Percentiles rank a stretch among this genome's conserved stretches.
Conservation (phyloP, 2,113 vertebrate species). For the Syrmaticus mikado region DNA sequence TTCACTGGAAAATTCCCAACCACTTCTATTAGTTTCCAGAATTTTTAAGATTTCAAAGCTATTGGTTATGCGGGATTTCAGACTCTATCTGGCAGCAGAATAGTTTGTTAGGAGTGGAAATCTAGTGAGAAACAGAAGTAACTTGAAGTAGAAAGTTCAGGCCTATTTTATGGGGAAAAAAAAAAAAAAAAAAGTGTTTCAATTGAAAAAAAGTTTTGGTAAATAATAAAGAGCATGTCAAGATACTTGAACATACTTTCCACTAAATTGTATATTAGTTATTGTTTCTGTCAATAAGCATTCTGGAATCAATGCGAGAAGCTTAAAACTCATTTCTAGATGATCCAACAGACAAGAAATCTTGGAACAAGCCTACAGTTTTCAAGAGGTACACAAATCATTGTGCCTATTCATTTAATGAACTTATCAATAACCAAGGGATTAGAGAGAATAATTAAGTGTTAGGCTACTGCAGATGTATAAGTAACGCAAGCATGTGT, state of each 20-base stretch:
- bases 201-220: no score
- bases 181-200: background rate
- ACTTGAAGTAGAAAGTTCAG: background rate
- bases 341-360: background rate
- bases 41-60: background rate
- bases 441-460: background rate
- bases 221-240: background rate
- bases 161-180: background rate
- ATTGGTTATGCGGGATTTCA: constrained; percentile 18
- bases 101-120: background rate
- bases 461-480: background rate
- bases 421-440: background rate
- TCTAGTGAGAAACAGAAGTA: background rate
- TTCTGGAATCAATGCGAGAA: background rate
- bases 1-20: constrained; percentile 45
- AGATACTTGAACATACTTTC: background rate
- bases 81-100: background rate
- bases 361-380: background rate
- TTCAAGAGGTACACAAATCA: background rate
- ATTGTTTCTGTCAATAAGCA: background rate
- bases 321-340: background rate
- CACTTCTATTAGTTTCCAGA: background rate
- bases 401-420: background rate
- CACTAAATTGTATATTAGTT: background rate
- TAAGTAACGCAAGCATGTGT: background rate